Percentiles rank a stretch among this genome's conserved stretches.
phyloP scores from a whole-genome alignment of 1,140 invertebrate genomes.

The Drosophila bocqueti region DNA sequence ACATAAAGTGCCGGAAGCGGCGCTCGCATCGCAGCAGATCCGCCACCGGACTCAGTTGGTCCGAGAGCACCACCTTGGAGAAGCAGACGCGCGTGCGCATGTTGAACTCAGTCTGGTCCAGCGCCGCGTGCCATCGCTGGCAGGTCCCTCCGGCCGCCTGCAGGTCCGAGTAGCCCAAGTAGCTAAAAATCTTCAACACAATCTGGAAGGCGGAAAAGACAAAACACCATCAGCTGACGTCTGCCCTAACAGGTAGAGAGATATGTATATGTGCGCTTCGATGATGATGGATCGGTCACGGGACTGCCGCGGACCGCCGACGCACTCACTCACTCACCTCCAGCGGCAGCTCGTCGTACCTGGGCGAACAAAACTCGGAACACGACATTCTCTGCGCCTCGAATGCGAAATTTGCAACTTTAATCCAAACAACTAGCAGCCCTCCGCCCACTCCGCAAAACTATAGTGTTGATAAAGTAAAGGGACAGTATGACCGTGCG shows the following conservation, averaged over 20 bases:
- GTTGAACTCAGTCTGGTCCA: constrained; percentile 86
- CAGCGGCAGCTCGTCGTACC: constrained; percentile 78
- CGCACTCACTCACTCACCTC: constrained; percentile 60
- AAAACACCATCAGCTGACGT: constrained; percentile 69
- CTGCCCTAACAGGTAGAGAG: constrained; percentile 43
- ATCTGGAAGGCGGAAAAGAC: constrained; percentile 85
- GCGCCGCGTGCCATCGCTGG: constrained; percentile 87
- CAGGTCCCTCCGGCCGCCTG: constrained; percentile 87
- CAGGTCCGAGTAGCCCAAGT: constrained; percentile 87
- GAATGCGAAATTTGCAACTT: constrained; percentile 17
- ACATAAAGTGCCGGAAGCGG: constrained; percentile 86
- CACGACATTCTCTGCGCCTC: constrained; percentile 49
- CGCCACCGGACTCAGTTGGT: constrained; percentile 85
- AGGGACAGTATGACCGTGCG: constrained; percentile 21
- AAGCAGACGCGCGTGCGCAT: constrained; percentile 86
- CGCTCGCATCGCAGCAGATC: constrained; percentile 86
- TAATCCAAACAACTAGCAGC: constrained; percentile 27
- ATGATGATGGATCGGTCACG: constrained; percentile 48
- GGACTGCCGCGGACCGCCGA: constrained; percentile 13
- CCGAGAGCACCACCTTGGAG: constrained; percentile 86
- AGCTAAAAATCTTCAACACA: constrained; percentile 88
- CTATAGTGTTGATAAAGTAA: constrained; percentile 27
- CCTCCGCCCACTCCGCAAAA: constrained; percentile 31
- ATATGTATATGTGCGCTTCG: constrained; percentile 5
- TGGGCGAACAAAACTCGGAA: constrained; percentile 42